These are phyloP conservation scores for Menidia beryllina DNA, from an alignment of 2,113 vertebrate species.

Conservation along the genomic window DNA sequence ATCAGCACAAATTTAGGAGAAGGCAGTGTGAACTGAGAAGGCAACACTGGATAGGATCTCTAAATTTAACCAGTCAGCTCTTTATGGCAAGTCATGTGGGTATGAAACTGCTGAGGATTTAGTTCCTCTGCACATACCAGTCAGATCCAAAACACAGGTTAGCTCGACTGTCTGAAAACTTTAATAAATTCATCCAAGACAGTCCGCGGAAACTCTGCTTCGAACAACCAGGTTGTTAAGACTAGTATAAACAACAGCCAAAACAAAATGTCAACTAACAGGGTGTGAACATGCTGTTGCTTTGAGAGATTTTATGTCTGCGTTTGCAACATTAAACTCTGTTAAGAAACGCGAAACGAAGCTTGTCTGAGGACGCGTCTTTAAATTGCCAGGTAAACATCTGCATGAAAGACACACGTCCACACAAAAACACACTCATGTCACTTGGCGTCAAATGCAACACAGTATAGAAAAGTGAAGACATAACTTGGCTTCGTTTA, in stretches of 20 bases:
- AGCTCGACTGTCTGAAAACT: not conserved
- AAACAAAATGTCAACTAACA: not conserved
- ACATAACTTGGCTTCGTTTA: not conserved
- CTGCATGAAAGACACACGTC: conserved; percentile 31
- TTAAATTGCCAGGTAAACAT: conserved; percentile 40
- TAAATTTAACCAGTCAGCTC: conserved; percentile 79
- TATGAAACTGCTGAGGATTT: conserved; percentile 68
- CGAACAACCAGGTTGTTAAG: not conserved
- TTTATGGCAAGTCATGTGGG: conserved; percentile 60
- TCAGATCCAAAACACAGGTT: conserved; percentile 10
- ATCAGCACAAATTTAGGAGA: conserved; percentile 24
- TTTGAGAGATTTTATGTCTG: not conserved
- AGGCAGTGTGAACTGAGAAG: conserved; percentile 17
- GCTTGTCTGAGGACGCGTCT: not conserved
- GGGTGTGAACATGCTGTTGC: not conserved
- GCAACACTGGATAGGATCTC: conserved; percentile 54
- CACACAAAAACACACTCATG: not conserved
- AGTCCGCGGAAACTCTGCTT: not conserved
- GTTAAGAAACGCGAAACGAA: not conserved
- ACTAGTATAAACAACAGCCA: not conserved
- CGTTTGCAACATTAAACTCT: not conserved
- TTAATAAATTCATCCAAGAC: not conserved
- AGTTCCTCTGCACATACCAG: conserved; percentile 41
- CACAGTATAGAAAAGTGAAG: not conserved
- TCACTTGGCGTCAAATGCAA: conserved; percentile 3